These are phyloP conservation scores for Bambusicola thoracicus DNA, from an alignment of 2,113 vertebrate species.

Conservation along the genomic window DNA sequence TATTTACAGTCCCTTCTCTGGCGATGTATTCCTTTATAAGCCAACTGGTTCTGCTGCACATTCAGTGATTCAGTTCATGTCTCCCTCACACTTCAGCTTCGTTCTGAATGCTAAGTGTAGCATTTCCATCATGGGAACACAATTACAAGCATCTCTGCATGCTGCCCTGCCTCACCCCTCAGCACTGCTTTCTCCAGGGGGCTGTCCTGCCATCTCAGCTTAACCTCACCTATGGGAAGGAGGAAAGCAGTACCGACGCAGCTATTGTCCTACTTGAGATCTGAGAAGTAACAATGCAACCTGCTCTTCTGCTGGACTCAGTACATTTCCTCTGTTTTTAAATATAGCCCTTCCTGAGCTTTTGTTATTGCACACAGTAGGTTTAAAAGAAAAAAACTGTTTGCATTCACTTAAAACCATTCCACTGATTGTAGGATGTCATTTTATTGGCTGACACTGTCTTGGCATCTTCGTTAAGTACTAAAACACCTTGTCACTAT, in stretches of 20 bases:
- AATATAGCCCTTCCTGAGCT: conserved; percentile 37
- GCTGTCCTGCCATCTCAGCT: neutral
- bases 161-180: neutral
- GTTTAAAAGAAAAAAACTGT: neutral
- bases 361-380: neutral
- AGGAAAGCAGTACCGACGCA: neutral
- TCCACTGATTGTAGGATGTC: neutral
- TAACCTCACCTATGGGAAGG: fast-evolving
- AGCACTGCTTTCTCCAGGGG: neutral
- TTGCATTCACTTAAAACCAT: neutral
- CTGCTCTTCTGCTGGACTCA: neutral
- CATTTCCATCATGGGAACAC: neutral
- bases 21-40: neutral
- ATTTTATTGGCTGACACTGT: neutral
- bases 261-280: neutral
- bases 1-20: fast-evolving
- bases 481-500: conserved; percentile 6
- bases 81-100: neutral
- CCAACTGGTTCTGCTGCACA: neutral
- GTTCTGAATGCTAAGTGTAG: fast-evolving
- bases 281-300: neutral
- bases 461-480: neutral
- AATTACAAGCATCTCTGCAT: neutral
- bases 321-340: conserved; percentile 29
- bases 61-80: neutral